phyloP scores from a whole-genome alignment of 2,113 vertebrate species.

The Chlorocebus sabaeus region DNA sequence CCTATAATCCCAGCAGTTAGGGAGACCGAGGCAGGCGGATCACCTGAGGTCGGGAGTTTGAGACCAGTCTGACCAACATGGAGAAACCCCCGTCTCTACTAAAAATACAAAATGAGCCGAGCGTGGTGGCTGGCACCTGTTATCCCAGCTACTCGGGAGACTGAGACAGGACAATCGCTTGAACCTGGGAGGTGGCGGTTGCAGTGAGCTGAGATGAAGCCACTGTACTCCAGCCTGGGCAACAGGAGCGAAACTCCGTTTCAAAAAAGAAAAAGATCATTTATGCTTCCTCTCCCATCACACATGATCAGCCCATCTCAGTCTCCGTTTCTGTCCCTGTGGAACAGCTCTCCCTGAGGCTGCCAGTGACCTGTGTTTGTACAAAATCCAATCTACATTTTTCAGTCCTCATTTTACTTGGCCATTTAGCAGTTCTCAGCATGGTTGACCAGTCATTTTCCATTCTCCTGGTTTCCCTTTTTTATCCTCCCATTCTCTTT shows the following conservation, averaged over 20 bases:
- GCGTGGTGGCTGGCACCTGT: no score
- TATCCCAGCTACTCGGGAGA: no score
- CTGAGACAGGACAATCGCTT: no score
- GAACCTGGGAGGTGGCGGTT: no score
- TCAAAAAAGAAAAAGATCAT: background rate
- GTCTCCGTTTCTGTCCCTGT: background rate
- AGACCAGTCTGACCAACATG: no score
- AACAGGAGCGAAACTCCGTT: background rate
- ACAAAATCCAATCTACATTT: rapidly evolving
- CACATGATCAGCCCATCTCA: rapidly evolving
- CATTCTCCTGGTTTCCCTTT: background rate
- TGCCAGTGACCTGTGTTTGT: background rate
- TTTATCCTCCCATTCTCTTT: background rate
- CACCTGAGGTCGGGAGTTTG: no score
- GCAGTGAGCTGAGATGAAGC: no score
- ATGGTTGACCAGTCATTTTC: background rate
- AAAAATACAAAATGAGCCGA: no score
- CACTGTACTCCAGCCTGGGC: no score
- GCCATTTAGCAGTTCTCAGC: background rate
- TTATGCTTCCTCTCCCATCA: background rate
- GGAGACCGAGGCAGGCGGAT: no score
- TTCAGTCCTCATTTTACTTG: background rate
- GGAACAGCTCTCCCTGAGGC: background rate
- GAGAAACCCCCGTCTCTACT: no score
- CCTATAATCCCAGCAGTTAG: no score